Evolutionary conservation across 2,888 invertebrate genomes (phyloP).

Genomic region (Caenorhabditis imperialis): DNA sequence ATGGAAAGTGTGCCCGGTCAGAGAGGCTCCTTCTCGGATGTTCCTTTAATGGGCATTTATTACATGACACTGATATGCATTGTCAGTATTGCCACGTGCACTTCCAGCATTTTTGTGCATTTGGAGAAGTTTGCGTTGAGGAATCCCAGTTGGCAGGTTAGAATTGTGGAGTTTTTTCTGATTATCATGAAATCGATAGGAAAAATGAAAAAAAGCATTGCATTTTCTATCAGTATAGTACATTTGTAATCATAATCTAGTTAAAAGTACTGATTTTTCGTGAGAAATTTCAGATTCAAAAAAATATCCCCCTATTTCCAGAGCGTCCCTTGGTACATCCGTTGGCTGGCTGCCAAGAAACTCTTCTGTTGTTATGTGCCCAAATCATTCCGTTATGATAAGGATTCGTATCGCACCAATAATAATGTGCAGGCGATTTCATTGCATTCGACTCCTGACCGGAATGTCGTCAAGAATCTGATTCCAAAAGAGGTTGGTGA

Average conservation of each 20-base stretch:
- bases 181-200: too few species aligned
- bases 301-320: slow-evolving; percentile 58
- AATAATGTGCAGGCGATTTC: slow-evolving; percentile 70
- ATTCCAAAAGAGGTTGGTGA: slow-evolving; percentile 74
- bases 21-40: slow-evolving; percentile 79
- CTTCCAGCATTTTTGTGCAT: slow-evolving; percentile 74
- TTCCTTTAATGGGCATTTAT: slow-evolving; percentile 80
- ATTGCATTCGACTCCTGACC: slow-evolving; percentile 70
- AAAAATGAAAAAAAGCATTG: too few species aligned
- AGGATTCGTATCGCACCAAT: slow-evolving; percentile 63
- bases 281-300: slow-evolving; percentile 1
- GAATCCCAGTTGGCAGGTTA: slow-evolving; percentile 69
- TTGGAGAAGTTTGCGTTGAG: slow-evolving; percentile 75
- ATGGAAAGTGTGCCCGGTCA: slow-evolving; percentile 76
- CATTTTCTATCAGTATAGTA: too few species aligned
- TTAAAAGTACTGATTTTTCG: too few species aligned
- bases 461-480: slow-evolving; percentile 66
- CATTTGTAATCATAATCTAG: too few species aligned
- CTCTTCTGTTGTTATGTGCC: slow-evolving; percentile 76
- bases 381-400: slow-evolving; percentile 66
- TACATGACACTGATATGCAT: slow-evolving; percentile 76
- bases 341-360: slow-evolving; percentile 74
- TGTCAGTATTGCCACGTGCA: slow-evolving; percentile 75
- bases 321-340: slow-evolving; percentile 71
- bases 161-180: too few species aligned